A percentile compares a stretch with the other conserved stretches of the same genome.
phyloP scores from a whole-genome alignment of 2,113 vertebrate species.

The Sarotherodon lohbergeri region DNA sequence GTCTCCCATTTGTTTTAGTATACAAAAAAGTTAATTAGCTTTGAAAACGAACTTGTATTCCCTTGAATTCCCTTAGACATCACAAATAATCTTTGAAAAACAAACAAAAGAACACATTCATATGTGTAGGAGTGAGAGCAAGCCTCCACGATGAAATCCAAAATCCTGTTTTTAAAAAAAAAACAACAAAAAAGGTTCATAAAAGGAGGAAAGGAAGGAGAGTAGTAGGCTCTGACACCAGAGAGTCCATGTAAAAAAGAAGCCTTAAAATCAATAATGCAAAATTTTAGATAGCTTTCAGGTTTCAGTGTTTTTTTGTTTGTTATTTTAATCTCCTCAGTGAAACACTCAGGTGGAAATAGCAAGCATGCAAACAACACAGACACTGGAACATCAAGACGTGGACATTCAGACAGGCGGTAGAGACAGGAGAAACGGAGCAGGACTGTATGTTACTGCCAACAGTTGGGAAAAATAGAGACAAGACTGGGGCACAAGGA shows the following conservation, averaged over 20 bases:
- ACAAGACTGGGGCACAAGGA: neutral
- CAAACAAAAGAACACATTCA: neutral
- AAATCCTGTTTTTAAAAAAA: neutral
- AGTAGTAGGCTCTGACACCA: neutral
- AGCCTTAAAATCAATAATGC: neutral
- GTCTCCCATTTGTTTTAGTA: neutral
- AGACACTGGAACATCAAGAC: neutral
- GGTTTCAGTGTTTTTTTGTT: neutral
- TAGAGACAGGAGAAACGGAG: neutral
- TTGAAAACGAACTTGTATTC: neutral
- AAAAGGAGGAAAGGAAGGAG: neutral
- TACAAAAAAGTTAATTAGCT: neutral
- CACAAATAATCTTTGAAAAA: neutral
- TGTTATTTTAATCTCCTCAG: neutral
- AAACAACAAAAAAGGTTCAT: neutral
- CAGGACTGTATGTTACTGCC: constrained; percentile 3
- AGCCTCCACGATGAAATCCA: neutral
- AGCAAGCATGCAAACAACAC: constrained; percentile 64
- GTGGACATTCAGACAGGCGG: constrained; percentile 7
- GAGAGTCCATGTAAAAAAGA: neutral
- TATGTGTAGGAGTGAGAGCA: neutral
- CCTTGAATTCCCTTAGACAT: neutral
- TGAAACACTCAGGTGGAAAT: constrained; percentile 17
- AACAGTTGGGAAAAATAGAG: neutral
- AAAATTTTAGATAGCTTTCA: neutral